Evolutionary conservation across 2,797 vertebrate species (phyloP).

Genomic region (Pangasius sanitwongsei): DNA sequence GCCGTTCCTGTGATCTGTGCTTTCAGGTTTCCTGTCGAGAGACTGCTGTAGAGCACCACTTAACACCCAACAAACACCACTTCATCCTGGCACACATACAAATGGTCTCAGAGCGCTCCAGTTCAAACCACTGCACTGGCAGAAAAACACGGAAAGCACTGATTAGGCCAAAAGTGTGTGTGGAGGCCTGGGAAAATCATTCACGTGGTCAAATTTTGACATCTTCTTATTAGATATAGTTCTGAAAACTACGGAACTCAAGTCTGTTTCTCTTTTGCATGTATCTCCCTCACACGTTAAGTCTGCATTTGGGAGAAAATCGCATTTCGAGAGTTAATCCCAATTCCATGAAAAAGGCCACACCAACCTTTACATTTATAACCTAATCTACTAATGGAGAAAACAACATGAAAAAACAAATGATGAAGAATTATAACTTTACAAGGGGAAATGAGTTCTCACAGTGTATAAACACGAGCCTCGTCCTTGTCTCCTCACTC

Average conservation of each 20-base stretch:
- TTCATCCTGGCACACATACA: slow-evolving; percentile 27
- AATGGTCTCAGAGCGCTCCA: neutral
- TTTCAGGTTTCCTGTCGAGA: slow-evolving; percentile 13
- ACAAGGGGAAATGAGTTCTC: too few species aligned
- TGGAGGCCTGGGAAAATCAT: neutral
- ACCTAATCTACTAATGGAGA: neutral
- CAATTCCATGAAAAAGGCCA: neutral
- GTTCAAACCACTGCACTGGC: neutral
- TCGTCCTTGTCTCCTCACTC: neutral
- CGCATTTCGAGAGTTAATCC: neutral
- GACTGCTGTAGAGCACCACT: slow-evolving; percentile 35
- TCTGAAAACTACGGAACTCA: neutral
- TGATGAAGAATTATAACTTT: neutral
- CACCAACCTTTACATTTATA: neutral
- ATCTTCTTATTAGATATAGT: neutral
- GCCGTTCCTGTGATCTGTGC: neutral
- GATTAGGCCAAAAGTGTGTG: neutral
- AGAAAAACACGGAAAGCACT: neutral
- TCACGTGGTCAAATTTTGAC: neutral
- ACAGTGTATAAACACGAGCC: neutral
- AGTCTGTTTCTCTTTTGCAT: neutral
- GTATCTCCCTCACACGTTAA: neutral
- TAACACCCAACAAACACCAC: slow-evolving; percentile 43
- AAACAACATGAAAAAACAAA: neutral
- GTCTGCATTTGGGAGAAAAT: neutral